Base-by-base conservation (phyloP, 2,888 invertebrate genomes). In the Asteroscopus sphinx region DNA sequence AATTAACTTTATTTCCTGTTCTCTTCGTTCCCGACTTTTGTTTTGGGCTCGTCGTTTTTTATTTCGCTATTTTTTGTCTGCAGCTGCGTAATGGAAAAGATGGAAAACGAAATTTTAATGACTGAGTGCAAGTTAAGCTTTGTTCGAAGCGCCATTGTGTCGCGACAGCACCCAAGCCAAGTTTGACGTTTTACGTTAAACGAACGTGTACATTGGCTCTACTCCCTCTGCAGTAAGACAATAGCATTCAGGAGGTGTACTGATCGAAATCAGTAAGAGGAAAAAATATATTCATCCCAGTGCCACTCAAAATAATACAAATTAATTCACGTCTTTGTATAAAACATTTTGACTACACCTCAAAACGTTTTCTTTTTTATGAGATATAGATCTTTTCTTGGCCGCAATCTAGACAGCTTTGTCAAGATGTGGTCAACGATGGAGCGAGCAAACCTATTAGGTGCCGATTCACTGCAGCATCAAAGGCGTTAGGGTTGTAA, bases 1-100 rank as follows among this genome's bases (percentile, higher is more conserved):
- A 94, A 94, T 94, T 94, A 94, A 94, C 93, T 94, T 93, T 93
- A 93, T 93, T 94, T 93, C 93, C 93, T 92, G 92, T 93, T 92
- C 93, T 92, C 90, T 88, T 87, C 88, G 86, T 86, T 87, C 87
- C 86, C 87, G 88, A 90, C 91, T 92, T 93, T 93, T 93, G 90
- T 93, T 93, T 93, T 92, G 89, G 86, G 84, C 87, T 90, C 85
- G 87, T 89, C 84, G 83, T 86, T 90, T 90, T 89, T 92, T 92
- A 83, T 91, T 92, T 90, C 81, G 85, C 89, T 90, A 90, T 93
- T 93, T 93, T 92, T 93, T 92, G 93, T 93, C 93, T 93, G 92
- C 90, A 82, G 85, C 85, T 89, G 90, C 88, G 89, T 91, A 92
- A 92, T 92, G 92, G 91, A 92, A 93, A 93, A 93, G 92, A 93